These are phyloP conservation scores for Hymenochirus boettgeri DNA, from an alignment of 2,113 vertebrate species.

Conservation along the genomic window DNA sequence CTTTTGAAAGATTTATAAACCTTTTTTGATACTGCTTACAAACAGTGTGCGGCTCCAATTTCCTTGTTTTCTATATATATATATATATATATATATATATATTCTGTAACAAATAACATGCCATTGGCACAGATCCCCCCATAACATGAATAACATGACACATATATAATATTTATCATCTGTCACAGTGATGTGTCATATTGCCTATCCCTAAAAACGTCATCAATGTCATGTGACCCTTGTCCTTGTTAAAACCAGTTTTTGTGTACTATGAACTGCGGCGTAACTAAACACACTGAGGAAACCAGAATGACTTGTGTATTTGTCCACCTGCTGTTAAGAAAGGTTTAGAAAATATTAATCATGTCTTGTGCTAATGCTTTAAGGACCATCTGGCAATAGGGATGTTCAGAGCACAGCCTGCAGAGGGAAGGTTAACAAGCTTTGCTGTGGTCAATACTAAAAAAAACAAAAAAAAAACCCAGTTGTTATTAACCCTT, in stretches of 20 bases:
- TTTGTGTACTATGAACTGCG: not conserved
- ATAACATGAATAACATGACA: constrained; percentile 26
- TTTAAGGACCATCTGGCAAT: not conserved
- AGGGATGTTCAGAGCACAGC: too few relatives aligned
- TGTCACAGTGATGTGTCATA: constrained; percentile 25
- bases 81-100: too few relatives aligned
- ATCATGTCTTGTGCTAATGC: not conserved
- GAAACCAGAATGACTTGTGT: not conserved
- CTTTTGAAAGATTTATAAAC: too few relatives aligned
- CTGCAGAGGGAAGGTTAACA: too few relatives aligned
- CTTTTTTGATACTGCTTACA: too few relatives aligned
- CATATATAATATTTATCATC: not conserved
- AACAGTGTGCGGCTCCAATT: too few relatives aligned
- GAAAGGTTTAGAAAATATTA: constrained; percentile 24
- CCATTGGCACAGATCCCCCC: too few relatives aligned
- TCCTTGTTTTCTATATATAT: too few relatives aligned
- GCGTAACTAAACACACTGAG: not conserved
- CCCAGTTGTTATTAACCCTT: too few relatives aligned
- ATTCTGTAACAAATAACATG: too few relatives aligned
- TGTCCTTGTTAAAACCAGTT: constrained; percentile 10
- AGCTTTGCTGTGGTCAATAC: too few relatives aligned
- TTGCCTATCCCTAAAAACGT: constrained; percentile 30
- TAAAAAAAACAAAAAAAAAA: too few relatives aligned
- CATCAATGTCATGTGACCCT: constrained; percentile 22
- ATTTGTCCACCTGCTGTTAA: constrained; percentile 31